A percentile compares a stretch with the other conserved stretches of the same genome.
phyloP scores from a whole-genome alignment of 2,113 vertebrate species.

The Sarotherodon lohbergeri region DNA sequence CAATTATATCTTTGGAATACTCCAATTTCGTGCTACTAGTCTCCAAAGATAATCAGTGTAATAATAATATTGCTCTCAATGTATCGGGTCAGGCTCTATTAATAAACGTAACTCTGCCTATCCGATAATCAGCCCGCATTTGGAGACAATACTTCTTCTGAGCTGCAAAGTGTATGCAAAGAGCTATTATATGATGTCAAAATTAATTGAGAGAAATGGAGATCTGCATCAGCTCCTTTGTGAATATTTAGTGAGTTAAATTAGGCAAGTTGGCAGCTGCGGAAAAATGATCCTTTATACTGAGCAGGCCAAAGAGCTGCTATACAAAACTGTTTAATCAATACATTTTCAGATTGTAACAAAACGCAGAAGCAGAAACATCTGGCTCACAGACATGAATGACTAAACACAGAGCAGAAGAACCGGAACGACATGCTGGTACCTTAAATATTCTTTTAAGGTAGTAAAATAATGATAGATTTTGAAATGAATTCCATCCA shows the following conservation, averaged over 20 bases:
- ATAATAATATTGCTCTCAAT: background rate
- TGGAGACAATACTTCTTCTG: background rate
- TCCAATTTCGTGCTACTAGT: background rate
- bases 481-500: background rate
- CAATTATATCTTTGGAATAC: background rate
- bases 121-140: background rate
- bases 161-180: background rate
- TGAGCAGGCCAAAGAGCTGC: background rate
- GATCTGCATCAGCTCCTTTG: background rate
- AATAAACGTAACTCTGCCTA: background rate
- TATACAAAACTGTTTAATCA: background rate
- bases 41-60: background rate
- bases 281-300: background rate
- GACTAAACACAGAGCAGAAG: background rate
- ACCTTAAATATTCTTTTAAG: background rate
- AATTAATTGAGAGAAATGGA: background rate
- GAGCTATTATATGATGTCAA: background rate
- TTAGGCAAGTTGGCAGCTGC: background rate
- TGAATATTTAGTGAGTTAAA: conserved; percentile 6
- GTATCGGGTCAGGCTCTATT: background rate
- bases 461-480: background rate
- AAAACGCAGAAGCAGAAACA: background rate
- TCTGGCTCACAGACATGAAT: background rate
- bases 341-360: conserved; percentile 4
- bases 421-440: background rate